Evolutionary conservation across 2,888 invertebrate genomes (phyloP), one percentile per base, ranked within the genome.

Genomic region (Lampropteryx suffumata): DNA sequence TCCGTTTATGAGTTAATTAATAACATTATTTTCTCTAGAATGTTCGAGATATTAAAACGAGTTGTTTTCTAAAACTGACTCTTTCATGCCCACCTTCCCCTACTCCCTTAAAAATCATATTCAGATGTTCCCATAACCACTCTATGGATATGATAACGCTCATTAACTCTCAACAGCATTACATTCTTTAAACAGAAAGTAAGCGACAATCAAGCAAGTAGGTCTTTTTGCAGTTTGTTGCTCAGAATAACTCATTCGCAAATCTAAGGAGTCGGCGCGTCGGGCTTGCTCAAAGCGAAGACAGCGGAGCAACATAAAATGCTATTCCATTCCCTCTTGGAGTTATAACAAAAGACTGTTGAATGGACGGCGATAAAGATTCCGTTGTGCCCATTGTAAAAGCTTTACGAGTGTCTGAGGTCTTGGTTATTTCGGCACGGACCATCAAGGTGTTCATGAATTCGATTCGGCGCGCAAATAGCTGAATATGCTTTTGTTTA

Each of bases 271-370:
- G 13, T 10, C 13, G 32, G 9, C 49, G 49, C 24, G 21, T 21
- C 6, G 24, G 6, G 43, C 9, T 3, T 12, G 39, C 36, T 39
- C 49, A 50, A 50, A 33, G 34, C 17, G 10, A 17, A 21, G 41
- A 32, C 34, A 24, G 6, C 24, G 10, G 12, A 45, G 17, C 10
- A 37, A 1, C 27, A 39, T 50, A 43, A 50, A 50, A 33, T 9
- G 37, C 37, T 39, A 33, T 33, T 39, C 39, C 34, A 44, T 46
- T 45, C 29, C 33, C 43, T 34, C 26, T n/a, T 28, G 28, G 10
- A 24, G 21, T 24, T 37, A 10, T 10, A 46, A 45, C 48, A 55
- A 46, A 43, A 47, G 42, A 28, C 28, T 39, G 24, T 36, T 13
- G 14, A 39, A 33, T 41, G 33, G 10, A 21, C 3, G 8, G 2